Evolutionary conservation across 2,888 invertebrate species (phyloP), one percentile per base, ranked within the genome.

Genomic region (Pollenia labialis): DNA sequence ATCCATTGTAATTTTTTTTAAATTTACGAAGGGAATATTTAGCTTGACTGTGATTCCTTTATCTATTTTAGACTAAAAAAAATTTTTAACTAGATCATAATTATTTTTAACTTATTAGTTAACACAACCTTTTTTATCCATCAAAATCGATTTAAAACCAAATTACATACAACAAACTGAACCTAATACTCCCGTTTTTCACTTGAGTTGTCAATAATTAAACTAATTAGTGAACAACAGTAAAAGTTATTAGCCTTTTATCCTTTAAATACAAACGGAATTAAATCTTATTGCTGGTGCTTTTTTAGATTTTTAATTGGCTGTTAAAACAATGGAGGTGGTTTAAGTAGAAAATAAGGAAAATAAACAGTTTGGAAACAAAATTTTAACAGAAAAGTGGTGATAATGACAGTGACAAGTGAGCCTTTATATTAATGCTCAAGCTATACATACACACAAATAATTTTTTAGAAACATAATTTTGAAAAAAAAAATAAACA

Each of bases 181-280:
- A 60, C 16, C n/a, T 58, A 50, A 60, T 52, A 54, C 44, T 23
- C 2, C 1, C 46, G 10, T 23, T 69, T 76, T 76, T 11, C 69
- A 69, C 32, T 76, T 82, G 46, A 83, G 62, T 64, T 54, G 48
- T 42, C 71, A 71, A 56, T 83, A 77, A 77, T 69, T 69, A 56
- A 69, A 54, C 76, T 74, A 82, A 82, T 82, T 82, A 71, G 76
- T 48, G 75, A 16, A 76, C n/a, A 54, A 50, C 32, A 46, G 14
- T 12, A 60, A 62, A 77, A 48, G 23, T 79, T 85, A 79, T 82
- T 75, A 75, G 79, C 79, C 74, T 79, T 81, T 75, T 50, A 75
- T 82, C 62, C 16, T 46, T 50, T 16, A n/a, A 54, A 60, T 11
- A 11, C 11, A 66, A 56, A 62, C 44, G 44, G n/a, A 48, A n/a